phyloP scores from a whole-genome alignment of 2,113 vertebrate genomes.

The Candoia aspera region DNA sequence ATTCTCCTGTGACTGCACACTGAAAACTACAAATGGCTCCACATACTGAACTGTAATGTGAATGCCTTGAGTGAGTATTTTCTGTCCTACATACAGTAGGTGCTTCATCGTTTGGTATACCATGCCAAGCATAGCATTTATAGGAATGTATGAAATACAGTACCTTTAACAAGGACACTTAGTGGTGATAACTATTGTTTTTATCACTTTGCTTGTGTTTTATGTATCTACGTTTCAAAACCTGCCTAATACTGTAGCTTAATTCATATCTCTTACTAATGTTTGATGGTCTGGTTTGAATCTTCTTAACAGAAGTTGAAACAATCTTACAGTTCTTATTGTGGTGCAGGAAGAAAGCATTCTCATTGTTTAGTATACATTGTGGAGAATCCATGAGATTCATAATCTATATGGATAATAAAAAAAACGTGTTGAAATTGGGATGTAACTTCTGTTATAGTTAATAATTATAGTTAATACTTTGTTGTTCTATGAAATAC shows the following conservation, averaged over 20 bases:
- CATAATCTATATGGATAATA: not conserved
- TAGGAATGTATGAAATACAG: not conserved
- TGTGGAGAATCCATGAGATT: conserved; percentile 11
- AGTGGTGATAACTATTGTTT: not conserved
- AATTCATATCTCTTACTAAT: not conserved
- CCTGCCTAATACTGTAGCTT: not conserved
- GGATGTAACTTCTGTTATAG: not conserved
- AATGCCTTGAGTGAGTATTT: not conserved
- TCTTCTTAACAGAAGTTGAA: not conserved
- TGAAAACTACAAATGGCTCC: not conserved
- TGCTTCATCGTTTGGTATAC: not conserved
- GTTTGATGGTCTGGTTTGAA: not conserved
- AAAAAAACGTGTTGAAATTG: not conserved
- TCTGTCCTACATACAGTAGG: not conserved
- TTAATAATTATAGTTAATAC: not conserved
- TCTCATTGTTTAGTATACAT: not conserved
- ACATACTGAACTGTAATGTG: not conserved
- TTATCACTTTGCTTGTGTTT: not conserved
- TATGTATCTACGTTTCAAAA: not conserved
- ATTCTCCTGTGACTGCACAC: not conserved
- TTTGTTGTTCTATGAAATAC: not conserved
- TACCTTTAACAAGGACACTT: not conserved
- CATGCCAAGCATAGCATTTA: not conserved
- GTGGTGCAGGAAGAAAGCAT: not conserved
- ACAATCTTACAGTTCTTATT: not conserved